Evolutionary conservation across 2,888 invertebrate species (phyloP).

Genomic region (Drosophila peninsularis): DNA sequence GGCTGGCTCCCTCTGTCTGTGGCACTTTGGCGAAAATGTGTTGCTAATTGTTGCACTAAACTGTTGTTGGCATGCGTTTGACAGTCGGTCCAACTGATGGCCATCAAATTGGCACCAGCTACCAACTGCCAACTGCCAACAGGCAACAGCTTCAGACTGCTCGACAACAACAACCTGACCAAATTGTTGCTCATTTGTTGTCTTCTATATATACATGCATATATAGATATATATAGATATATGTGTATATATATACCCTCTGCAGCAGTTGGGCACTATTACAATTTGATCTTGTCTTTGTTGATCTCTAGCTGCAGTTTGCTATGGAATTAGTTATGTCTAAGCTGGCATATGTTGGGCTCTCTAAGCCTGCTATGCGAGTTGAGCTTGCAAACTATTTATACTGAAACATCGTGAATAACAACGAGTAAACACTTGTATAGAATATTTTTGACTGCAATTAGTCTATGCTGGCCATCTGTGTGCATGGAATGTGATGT

Average conservation of each 20-base stretch:
- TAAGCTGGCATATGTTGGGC: not conserved
- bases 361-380: not conserved
- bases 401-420: not conserved
- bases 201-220: not conserved
- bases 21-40: slow-evolving; percentile 76
- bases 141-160: not conserved
- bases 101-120: slow-evolving; percentile 61
- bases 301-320: not conserved
- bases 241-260: not conserved
- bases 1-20: slow-evolving; percentile 22
- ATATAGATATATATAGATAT: not conserved
- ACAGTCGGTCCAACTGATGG: slow-evolving; percentile 68
- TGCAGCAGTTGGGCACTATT: not conserved
- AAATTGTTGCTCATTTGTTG: slow-evolving; percentile 26
- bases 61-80: slow-evolving; percentile 80
- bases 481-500: too few relatives aligned
- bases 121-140: slow-evolving; percentile 16
- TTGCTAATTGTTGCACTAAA: slow-evolving; percentile 79
- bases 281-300: not conserved
- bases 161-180: slow-evolving; percentile 16
- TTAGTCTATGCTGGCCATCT: too few relatives aligned
- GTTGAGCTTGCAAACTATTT: not conserved
- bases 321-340: not conserved
- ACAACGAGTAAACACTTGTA: too few relatives aligned
- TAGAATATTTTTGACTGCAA: not conserved